Base-by-base conservation (phyloP, 23 tunicate species). In the Trididemnum miniatum region DNA sequence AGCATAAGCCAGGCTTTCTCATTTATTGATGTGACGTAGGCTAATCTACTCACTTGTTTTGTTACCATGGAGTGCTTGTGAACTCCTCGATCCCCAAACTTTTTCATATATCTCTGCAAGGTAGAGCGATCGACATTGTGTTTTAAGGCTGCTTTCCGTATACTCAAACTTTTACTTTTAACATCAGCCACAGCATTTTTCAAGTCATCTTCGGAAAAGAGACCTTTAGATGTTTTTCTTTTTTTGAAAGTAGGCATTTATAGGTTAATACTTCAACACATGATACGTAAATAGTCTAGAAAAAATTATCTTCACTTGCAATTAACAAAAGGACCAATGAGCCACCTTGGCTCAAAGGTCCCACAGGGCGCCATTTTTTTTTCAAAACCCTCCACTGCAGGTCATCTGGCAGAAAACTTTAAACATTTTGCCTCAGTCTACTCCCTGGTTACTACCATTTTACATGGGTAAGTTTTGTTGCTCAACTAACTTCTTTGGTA, bases 171-270 rank as follows among this genome's bases (percentile, higher is more conserved):
- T 5, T 54, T 57, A 35, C 39, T 25, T 28, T 23, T 54, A 29
- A 78, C 72, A 3, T 54, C 59, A 39, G 36, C 37, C 24, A 78
- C 36, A 33, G 82, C 82, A 3, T 52, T 7, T 5, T 52, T 78
- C 20, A 78, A 51, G 31, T 27, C 73, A 31, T 52, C 73, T 52
- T 52, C 73, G 29, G 82, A 38, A 36, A 36, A 75, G 27, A 26
- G 29, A 15, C 62, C 80, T 35, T 26, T 35, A 40, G 30, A 39
- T 12, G 50, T 12, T 75, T 35, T 75, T 34, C 62, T 39, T 36
- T 36, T 75, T 75, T 75, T 75, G 40, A 75, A 35, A 75, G 78
- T 75, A 22, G 80, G 80, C 80, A 75, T 75, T 15, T 39, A 26
- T 44, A 44, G 54, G 54, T 44, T 44, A 44, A 44, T 44, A 44